phyloP scores from a whole-genome alignment of 2,113 vertebrate genomes.

The Myotis lucifugus region DNA sequence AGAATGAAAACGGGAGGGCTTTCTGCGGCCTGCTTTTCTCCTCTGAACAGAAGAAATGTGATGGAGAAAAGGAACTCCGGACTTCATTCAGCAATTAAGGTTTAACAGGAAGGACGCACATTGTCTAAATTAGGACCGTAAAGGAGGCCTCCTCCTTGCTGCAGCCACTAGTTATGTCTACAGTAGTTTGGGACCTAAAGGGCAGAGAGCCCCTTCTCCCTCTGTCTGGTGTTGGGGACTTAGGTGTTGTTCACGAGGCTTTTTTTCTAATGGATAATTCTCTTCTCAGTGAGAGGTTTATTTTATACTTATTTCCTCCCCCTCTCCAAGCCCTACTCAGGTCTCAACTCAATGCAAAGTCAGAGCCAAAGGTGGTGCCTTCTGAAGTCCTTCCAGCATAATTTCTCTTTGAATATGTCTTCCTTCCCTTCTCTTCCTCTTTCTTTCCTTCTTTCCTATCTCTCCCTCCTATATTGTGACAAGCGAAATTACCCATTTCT shows the following conservation, averaged over 20 bases:
- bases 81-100: background rate
- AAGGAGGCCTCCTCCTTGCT: background rate
- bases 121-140: background rate
- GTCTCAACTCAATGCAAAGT: background rate
- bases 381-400: background rate
- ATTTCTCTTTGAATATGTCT: background rate
- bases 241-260: background rate
- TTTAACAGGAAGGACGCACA: background rate
- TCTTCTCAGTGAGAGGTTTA: conserved; percentile 22
- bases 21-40: background rate
- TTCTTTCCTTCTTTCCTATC: background rate
- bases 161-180: background rate
- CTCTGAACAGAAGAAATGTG: background rate
- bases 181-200: background rate
- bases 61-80: background rate
- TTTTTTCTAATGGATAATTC: background rate
- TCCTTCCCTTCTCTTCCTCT: background rate
- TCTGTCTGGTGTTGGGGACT: background rate
- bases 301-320: background rate
- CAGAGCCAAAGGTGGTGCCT: background rate
- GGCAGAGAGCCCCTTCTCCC: background rate
- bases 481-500: background rate
- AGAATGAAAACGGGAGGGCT: background rate
- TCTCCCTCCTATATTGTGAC: background rate
- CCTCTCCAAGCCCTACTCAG: background rate